Evolutionary conservation across 2,888 invertebrate genomes (phyloP).

Genomic region (Salpingus planirostris): DNA sequence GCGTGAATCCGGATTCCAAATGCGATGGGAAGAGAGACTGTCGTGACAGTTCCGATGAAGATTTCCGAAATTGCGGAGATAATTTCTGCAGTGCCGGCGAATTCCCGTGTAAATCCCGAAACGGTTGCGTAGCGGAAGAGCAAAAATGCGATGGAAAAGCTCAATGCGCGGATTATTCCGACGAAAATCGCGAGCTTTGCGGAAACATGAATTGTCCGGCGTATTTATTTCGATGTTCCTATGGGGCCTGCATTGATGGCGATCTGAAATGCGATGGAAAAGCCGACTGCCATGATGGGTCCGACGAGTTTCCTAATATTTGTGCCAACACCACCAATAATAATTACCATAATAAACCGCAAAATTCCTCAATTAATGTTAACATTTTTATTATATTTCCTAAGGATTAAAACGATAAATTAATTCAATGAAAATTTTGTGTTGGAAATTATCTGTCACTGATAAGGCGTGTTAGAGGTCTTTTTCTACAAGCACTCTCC

Average conservation of each 20-base stretch:
- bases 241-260: conserved; percentile 35
- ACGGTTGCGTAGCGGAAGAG: conserved; percentile 11
- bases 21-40: conserved; percentile 44
- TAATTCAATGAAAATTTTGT: too few species aligned
- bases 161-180: conserved; percentile 23
- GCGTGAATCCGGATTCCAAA: conserved; percentile 46
- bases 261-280: conserved; percentile 46
- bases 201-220: conserved; percentile 23
- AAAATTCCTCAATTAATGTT: too few species aligned
- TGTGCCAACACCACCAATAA: conserved; percentile 7
- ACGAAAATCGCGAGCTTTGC: conserved; percentile 16
- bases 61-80: background rate
- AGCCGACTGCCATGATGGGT: conserved; percentile 44
- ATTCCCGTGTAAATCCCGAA: conserved; percentile 11
- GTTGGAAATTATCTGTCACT: too few species aligned
- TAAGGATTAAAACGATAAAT: too few species aligned
- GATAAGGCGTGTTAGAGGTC: too few species aligned
- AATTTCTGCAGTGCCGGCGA: conserved; percentile 5
- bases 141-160: conserved; percentile 21
- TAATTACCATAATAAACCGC: conserved; percentile 2
- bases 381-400: too few species aligned
- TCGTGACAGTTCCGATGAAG: conserved; percentile 42
- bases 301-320: conserved; percentile 38
- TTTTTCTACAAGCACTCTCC: too few species aligned
- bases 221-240: conserved; percentile 26